Evolutionary conservation across 2,113 vertebrate species (phyloP), one percentile per base, ranked within the genome.

Genomic region (Psophia crepitans): DNA sequence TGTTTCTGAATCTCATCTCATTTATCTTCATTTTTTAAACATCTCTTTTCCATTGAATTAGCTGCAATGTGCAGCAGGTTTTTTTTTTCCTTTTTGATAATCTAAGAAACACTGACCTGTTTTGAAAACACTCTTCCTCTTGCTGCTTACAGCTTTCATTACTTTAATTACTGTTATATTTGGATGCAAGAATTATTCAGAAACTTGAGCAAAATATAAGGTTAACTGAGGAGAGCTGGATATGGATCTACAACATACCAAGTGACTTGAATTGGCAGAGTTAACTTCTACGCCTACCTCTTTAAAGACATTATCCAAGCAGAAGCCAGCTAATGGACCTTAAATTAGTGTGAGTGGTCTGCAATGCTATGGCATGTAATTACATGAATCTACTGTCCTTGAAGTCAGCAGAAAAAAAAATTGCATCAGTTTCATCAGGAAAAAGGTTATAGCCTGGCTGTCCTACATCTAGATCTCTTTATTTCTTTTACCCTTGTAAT

Each of bases 251-350:
- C 26, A 65, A 20, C 7, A 20, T 12, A 51, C 4, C 27, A 51
- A 32, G 9, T 89, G 53, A 73, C 49, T 87, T 87, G 1, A 16
- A 4, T 33, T 86, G 68, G 10, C 56, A 41, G 68, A 89, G 24
- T 77, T 89, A 46, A 84, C 12, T 64, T 93, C 46, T 77, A 35
- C 2, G 5, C 26, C 57, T 87, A 39, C 58, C 63, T 80, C 83
- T 88, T 81, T 54, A 93, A 75, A 64, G 14, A 75, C 17, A 48
- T 53, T 70, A 92, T 78, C 54, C 48, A 95, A 51, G 69, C 18
- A 94, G n/a, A 92, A 96, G 73, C 74, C 79, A 84, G 33, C 60
- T 96, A 96, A 90, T 78, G 76, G 83, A 51, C 83, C 73, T 93
- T 81, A 89, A 93, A 86, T 88, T 92, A 90, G 51, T 71, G 21